Conservation (phyloP, 2,888 invertebrate genomes). For the Pseudoips prasinana region DNA sequence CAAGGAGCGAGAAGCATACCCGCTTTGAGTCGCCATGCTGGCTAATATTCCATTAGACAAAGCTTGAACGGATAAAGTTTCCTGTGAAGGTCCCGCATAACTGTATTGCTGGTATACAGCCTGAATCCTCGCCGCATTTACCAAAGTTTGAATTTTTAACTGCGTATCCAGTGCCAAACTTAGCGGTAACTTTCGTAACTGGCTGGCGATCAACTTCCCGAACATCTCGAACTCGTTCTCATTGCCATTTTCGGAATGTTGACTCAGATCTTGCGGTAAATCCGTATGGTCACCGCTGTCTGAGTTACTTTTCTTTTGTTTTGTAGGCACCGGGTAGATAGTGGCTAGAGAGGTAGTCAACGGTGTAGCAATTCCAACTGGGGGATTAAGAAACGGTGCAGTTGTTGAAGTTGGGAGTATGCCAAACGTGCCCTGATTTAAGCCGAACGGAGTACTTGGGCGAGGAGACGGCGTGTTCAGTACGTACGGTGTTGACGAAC, state of each 20-base stretch:
- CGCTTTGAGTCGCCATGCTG: constrained; percentile 66
- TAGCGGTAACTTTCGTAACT: constrained; percentile 68
- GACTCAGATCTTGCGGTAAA: constrained; percentile 70
- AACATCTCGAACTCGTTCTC: constrained; percentile 79
- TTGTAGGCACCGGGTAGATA: constrained; percentile 69
- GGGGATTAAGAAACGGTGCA: constrained; percentile 70
- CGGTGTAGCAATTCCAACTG: constrained; percentile 75
- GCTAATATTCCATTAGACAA: constrained; percentile 72
- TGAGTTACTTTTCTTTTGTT: constrained; percentile 64
- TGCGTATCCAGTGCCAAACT: constrained; percentile 74
- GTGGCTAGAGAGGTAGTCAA: constrained; percentile 71
- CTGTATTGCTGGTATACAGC: constrained; percentile 77
- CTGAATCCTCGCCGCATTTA: constrained; percentile 72
- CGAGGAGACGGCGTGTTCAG: constrained; percentile 74
- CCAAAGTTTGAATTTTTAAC: constrained; percentile 71
- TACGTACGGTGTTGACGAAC: constrained; percentile 73
- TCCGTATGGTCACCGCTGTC: constrained; percentile 63
- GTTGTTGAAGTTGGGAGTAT: constrained; percentile 66
- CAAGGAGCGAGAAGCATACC: constrained; percentile 54
- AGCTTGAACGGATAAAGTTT: constrained; percentile 70
- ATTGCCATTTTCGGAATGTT: constrained; percentile 70
- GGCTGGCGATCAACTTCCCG: constrained; percentile 73
- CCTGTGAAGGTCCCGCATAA: constrained; percentile 74
- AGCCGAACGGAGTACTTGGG: constrained; percentile 70
- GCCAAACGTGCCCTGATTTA: constrained; percentile 65